These are phyloP conservation scores for Epirrhoe alternata DNA, from an alignment of 2,888 invertebrate species.

Conservation along the genomic window DNA sequence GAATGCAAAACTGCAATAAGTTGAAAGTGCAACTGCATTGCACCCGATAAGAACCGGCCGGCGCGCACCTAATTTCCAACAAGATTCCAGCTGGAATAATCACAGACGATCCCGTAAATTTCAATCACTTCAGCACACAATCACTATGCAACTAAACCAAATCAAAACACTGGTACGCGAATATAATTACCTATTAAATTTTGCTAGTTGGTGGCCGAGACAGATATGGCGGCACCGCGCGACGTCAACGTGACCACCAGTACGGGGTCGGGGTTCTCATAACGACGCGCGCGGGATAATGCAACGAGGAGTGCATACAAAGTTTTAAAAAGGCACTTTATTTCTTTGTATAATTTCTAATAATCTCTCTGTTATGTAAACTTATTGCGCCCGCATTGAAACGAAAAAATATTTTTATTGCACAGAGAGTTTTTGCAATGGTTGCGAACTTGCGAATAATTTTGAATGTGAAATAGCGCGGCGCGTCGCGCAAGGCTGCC, in stretches of 20 bases:
- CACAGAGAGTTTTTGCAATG: conserved; percentile 85
- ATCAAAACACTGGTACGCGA: conserved; percentile 76
- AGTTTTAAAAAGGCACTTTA: conserved; percentile 79
- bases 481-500: conserved; percentile 85
- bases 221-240: conserved; percentile 89
- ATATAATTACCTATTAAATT: conserved; percentile 86
- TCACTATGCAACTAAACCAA: conserved; percentile 69
- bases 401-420: conserved; percentile 77
- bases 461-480: conserved; percentile 85
- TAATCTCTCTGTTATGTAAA: conserved; percentile 72
- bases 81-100: conserved; percentile 78
- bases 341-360: conserved; percentile 66
- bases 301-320: conserved; percentile 87
- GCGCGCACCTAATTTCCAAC: conserved; percentile 81
- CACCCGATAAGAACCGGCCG: conserved; percentile 85
- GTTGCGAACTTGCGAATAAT: conserved; percentile 85
- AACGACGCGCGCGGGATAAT: conserved; percentile 91
- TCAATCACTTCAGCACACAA: conserved; percentile 73
- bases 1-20: conserved; percentile 85
- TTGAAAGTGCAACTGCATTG: conserved; percentile 85
- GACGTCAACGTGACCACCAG: conserved; percentile 89
- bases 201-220: conserved; percentile 86
- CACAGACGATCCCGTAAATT: conserved; percentile 63
- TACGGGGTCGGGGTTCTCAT: conserved; percentile 92
- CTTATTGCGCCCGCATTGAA: conserved; percentile 74